These are phyloP conservation scores for Aphidoletes aphidimyza DNA, from an alignment of 2,888 invertebrate genomes.

Conservation along the genomic window DNA sequence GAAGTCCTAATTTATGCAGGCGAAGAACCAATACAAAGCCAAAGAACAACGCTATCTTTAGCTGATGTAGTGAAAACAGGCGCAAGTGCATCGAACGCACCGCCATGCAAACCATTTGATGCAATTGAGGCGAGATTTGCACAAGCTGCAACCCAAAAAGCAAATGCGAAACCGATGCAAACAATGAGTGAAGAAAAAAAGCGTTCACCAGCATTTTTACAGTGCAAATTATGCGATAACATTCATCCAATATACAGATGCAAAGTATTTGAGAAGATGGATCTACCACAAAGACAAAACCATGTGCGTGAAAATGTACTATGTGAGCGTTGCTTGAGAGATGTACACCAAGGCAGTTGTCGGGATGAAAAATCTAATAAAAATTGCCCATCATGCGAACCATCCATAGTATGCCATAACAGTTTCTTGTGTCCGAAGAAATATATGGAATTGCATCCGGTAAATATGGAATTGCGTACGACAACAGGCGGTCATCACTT, in stretches of 20 bases:
- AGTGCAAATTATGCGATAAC: not conserved
- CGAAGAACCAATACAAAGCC: too few relatives aligned
- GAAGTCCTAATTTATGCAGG: too few relatives aligned
- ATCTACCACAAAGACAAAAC: not conserved
- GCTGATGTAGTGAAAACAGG: too few relatives aligned
- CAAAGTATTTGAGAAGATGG: not conserved
- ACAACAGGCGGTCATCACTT: too few relatives aligned
- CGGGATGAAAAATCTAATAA: not conserved
- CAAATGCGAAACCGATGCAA: not conserved
- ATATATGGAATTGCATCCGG: too few relatives aligned
- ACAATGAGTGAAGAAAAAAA: not conserved
- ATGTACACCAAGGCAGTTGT: not conserved
- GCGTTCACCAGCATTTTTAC: not conserved
- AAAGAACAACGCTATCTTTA: too few relatives aligned
- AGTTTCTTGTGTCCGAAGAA: not conserved
- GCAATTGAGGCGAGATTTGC: too few relatives aligned
- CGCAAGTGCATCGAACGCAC: too few relatives aligned
- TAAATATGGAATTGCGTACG: not conserved
- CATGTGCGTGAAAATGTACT: not conserved
- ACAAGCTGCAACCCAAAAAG: too few relatives aligned
- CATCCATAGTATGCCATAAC: not conserved
- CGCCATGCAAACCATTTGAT: too few relatives aligned
- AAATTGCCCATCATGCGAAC: not conserved
- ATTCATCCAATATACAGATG: not conserved
- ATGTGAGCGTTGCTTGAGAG: not conserved